phyloP scores from a whole-genome alignment of 1,140 invertebrate genomes.

The Maconellicoccus hirsutus region DNA sequence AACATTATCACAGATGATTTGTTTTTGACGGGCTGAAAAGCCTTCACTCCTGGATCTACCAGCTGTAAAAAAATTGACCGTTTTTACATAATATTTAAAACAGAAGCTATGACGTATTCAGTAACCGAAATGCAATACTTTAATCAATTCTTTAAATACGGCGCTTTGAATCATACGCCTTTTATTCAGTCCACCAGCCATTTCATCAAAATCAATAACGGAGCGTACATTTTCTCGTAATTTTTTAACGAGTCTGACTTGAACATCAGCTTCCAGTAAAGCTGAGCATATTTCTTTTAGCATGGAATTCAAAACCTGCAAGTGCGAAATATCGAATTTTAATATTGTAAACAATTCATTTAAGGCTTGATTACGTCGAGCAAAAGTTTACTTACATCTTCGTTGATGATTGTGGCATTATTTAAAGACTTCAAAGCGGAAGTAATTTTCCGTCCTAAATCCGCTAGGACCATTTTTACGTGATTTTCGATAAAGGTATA shows the following conservation, averaged over 20 bases:
- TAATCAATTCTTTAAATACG: constrained; percentile 97
- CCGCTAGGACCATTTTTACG: constrained; percentile 90
- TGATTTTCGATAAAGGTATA: no score
- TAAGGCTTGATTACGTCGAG: neutral
- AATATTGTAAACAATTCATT: neutral
- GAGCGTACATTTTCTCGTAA: constrained; percentile 95
- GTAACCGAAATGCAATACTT: constrained; percentile 47
- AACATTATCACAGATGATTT: constrained; percentile 98
- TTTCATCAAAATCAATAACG: constrained; percentile 99
- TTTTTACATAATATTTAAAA: neutral
- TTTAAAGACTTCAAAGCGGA: constrained; percentile 92
- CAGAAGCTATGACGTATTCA: neutral
- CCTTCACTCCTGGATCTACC: constrained; percentile 96
- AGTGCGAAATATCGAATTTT: constrained; percentile 26
- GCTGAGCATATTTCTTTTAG: constrained; percentile 98
- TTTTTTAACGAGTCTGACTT: constrained; percentile 92
- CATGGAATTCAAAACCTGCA: constrained; percentile 94
- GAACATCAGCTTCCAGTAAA: constrained; percentile 96
- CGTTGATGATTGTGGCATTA: constrained; percentile 97
- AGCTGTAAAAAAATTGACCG: constrained; percentile 48
- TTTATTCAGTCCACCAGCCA: constrained; percentile 98
- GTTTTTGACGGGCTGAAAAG: constrained; percentile 91
- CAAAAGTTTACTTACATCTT: constrained; percentile 58
- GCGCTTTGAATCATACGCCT: constrained; percentile 97
- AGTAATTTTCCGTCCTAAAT: constrained; percentile 98